Base-by-base conservation (phyloP, 2,888 invertebrate species). In the Sminthurides aquaticus region DNA sequence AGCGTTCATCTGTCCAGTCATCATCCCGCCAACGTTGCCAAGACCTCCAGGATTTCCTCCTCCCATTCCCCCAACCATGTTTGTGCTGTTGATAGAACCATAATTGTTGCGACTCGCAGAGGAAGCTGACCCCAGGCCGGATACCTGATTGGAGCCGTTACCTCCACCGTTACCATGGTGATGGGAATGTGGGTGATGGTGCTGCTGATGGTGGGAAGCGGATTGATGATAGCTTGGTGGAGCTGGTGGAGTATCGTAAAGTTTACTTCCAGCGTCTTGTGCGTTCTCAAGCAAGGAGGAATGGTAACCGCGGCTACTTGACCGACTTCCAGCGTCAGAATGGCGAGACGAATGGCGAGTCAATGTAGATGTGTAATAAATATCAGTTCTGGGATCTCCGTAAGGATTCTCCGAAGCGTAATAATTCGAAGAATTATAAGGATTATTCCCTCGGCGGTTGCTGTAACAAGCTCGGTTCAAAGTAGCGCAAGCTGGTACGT, bases 401-500 rank as follows among this genome's bases (percentile, higher is more conserved):
- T 72, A 72, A 15, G 74, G 69, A 20, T 71, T 68, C 48, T 71
- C 67, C 28, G 69, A 69, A 29, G 56, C 57, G 49, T 74, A 74
- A 55, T 71, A 71, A 26, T 67, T 68, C n/a, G 71, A 65, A 5
- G 43, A 34, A 15, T 34, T 34, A 60, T 71, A 72, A 1, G 70
- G 71, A 57, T 63, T 68, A 26, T 70, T 67, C 43, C 64, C 68
- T 55, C 69, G 68, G 58, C 74, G 57, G 34, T 68, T 64, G 43
- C 64, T 69, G 69, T 72, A 72, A 60, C 74, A 74, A 26, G 70
- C 62, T 34, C 72, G 52, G 43, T 72, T 74, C 22, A 74, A 62
- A 24, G 74, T 74, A n/a, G 72, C 72, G 69, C 74, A 72, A 11
- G 74, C 69, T 52, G 74, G 74, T 67, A 71, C 74, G 62, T 74